These are phyloP conservation scores for Bungarus multicinctus DNA, from an alignment of 2,113 vertebrate genomes.

Conservation along the genomic window DNA sequence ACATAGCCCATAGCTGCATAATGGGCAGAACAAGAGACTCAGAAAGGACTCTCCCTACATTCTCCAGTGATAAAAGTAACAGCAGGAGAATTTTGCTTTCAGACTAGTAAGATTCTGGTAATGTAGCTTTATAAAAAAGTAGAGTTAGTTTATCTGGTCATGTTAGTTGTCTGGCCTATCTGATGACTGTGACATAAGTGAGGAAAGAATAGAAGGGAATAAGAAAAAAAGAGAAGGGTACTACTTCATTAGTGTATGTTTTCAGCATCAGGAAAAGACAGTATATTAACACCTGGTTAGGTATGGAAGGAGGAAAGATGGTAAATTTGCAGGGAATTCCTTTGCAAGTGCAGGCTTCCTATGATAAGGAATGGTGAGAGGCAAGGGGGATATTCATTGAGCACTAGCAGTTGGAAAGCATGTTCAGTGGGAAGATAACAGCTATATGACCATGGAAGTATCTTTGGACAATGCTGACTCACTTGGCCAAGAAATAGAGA, in stretches of 20 bases:
- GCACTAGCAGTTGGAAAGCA: neutral
- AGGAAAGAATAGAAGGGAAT: neutral
- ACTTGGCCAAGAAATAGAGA: no score
- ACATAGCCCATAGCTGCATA: no score
- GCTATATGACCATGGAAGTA: no score
- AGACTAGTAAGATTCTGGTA: neutral
- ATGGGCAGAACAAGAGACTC: no score
- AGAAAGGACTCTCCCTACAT: neutral
- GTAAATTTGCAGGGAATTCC: neutral
- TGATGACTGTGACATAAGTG: neutral
- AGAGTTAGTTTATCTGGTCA: no score
- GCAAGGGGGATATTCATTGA: neutral
- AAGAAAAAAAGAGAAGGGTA: neutral
- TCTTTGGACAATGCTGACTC: no score
- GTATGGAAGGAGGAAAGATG: neutral
- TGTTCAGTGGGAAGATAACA: neutral
- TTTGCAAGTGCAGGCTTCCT: neutral
- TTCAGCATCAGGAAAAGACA: neutral
- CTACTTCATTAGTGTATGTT: neutral
- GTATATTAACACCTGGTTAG: neutral
- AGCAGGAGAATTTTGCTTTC: neutral
- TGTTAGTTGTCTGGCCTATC: no score
- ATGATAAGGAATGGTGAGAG: neutral
- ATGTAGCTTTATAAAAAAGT: neutral
- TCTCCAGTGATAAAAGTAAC: neutral